These are phyloP conservation scores for Condylura cristata DNA, from an alignment of 2,113 vertebrate genomes.

Conservation along the genomic window DNA sequence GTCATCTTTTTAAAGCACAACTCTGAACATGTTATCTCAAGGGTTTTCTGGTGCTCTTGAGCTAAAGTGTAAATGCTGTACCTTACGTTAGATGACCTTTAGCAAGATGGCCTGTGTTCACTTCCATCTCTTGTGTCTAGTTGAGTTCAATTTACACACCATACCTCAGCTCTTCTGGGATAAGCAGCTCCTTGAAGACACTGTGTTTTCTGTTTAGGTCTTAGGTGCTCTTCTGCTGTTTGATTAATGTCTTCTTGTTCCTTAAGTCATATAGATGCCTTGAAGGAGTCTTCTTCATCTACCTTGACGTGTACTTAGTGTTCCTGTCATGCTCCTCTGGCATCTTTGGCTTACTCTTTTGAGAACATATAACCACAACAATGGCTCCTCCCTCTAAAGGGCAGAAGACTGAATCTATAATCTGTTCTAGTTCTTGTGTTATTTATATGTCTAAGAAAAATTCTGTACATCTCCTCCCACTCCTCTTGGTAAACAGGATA, in stretches of 20 bases:
- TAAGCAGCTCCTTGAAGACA: not conserved
- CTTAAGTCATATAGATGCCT: not conserved
- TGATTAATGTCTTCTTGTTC: not conserved
- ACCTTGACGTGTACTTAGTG: not conserved
- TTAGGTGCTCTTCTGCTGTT: not conserved
- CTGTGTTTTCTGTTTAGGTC: not conserved
- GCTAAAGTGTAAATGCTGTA: not conserved
- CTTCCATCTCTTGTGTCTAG: not conserved
- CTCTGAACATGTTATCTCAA: not conserved
- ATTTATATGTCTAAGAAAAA: not conserved
- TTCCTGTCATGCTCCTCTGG: not conserved
- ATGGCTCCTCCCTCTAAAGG: not conserved
- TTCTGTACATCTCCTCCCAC: not conserved
- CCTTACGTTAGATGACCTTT: not conserved
- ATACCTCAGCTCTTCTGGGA: not conserved
- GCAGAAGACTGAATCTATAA: not conserved
- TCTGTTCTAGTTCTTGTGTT: not conserved
- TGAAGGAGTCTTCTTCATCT: not conserved
- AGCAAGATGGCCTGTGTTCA: not conserved
- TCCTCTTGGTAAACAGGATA: conserved; percentile 30
- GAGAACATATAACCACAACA: not conserved
- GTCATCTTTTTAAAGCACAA: not conserved
- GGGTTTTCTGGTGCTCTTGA: not conserved
- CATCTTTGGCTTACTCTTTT: not conserved
- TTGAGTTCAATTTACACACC: not conserved